Evolutionary conservation across 2,113 vertebrate genomes (phyloP).

Genomic region (Psittacara wagleri): DNA sequence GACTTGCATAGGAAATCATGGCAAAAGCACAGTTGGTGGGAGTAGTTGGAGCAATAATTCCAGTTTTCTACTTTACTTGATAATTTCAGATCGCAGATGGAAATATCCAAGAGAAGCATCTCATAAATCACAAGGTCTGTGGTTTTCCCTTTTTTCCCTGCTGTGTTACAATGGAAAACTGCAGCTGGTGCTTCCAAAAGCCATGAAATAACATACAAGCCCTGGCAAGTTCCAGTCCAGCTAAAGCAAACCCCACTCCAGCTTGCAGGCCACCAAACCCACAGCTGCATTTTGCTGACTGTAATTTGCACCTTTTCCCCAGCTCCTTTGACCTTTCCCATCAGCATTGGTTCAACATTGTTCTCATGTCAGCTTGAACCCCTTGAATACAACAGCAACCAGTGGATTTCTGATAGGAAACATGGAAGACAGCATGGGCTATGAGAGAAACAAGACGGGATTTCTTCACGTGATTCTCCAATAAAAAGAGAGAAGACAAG

Average conservation of each 20-base stretch:
- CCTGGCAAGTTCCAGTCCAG: not conserved
- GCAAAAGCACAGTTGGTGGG: not conserved
- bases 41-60: not conserved
- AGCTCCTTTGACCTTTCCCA: not conserved
- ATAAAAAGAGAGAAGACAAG: not conserved
- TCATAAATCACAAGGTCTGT: not conserved
- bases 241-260: not conserved
- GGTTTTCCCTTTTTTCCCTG: not conserved
- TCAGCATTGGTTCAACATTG: not conserved
- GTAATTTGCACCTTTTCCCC: not conserved
- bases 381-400: not conserved
- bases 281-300: not conserved
- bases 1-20: not conserved
- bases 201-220: not conserved
- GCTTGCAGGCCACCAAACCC: not conserved
- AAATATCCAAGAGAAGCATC: slow-evolving; percentile 8
- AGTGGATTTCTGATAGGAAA: not conserved
- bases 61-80: not conserved
- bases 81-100: not conserved
- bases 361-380: not conserved
- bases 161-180: slow-evolving; percentile 18
- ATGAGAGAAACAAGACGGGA: not conserved
- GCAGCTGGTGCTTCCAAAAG: slow-evolving; percentile 12
- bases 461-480: not conserved
- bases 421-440: not conserved